Evolutionary conservation across 2,888 invertebrate species (phyloP).

Genomic region (Apodemia mormo): DNA sequence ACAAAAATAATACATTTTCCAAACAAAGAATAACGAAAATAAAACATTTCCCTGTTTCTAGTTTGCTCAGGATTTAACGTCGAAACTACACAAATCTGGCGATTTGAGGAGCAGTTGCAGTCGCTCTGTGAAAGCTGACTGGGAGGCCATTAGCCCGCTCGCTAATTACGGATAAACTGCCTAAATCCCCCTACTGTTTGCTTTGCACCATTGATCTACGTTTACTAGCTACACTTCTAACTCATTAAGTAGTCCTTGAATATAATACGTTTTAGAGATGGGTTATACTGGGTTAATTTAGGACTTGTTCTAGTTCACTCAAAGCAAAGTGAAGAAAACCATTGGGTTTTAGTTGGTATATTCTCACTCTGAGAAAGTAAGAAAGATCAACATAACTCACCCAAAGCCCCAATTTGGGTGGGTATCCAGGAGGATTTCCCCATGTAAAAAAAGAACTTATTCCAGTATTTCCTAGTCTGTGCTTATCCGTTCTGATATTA

Average conservation of each 20-base stretch:
- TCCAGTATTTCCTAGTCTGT: too few species aligned
- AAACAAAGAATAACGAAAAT: constrained; percentile 22
- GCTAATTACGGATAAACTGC: constrained; percentile 58
- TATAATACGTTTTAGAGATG: background rate
- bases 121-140: constrained; percentile 47
- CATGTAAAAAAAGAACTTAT: too few species aligned
- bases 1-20: constrained; percentile 20
- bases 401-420: too few species aligned
- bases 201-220: constrained; percentile 26
- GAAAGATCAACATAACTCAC: too few species aligned
- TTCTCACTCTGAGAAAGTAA: too few species aligned
- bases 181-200: constrained; percentile 46
- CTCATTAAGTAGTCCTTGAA: background rate
- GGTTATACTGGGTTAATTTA: too few species aligned
- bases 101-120: constrained; percentile 26
- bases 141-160: constrained; percentile 57
- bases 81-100: constrained; percentile 22
- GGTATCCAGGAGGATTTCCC: too few species aligned
- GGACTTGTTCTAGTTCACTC: too few species aligned
- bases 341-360: too few species aligned
- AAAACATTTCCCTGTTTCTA: constrained; percentile 23
- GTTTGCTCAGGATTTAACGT: constrained; percentile 23
- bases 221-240: constrained; percentile 11
- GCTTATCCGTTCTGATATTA: too few species aligned
- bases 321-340: too few species aligned